Conservation (phyloP, 2,797 vertebrate species). For the Melanotaenia parkinsoni region DNA sequence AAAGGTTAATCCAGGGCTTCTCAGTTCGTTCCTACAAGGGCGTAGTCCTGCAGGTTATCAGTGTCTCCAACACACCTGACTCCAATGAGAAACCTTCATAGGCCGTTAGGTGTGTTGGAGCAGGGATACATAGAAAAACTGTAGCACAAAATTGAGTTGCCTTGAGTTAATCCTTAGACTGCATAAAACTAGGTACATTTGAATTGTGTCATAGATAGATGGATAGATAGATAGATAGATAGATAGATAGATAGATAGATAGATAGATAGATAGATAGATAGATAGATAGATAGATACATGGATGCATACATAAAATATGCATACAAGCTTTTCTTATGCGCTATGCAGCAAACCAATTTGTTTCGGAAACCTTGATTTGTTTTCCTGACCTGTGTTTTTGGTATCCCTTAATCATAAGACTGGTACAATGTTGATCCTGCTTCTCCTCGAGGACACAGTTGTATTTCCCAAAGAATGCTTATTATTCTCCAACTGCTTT, state of each 20-base stretch:
- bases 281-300: too few species aligned
- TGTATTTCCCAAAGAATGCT: conserved; percentile 26
- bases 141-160: too few species aligned
- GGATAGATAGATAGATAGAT: too few species aligned
- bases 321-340: conserved; percentile 3
- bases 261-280: background rate
- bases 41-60: too few species aligned
- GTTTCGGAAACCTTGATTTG: conserved; percentile 2
- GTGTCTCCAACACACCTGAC: too few species aligned
- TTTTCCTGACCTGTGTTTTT: conserved; percentile 2
- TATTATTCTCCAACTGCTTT: conserved; percentile 34
- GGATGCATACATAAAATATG: background rate
- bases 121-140: too few species aligned
- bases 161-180: background rate
- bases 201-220: background rate
- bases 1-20: too few species aligned
- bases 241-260: background rate
- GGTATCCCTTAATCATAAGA: conserved; percentile 2
- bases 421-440: conserved; percentile 26
- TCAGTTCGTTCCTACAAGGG: too few species aligned
- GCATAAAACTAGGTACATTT: background rate
- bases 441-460: conserved; percentile 30
- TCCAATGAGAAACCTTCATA: too few species aligned
- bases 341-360: conserved; percentile 7
- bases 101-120: too few species aligned